phyloP scores from a whole-genome alignment of 2,113 vertebrate species.

The Aptenodytes forsteri region DNA sequence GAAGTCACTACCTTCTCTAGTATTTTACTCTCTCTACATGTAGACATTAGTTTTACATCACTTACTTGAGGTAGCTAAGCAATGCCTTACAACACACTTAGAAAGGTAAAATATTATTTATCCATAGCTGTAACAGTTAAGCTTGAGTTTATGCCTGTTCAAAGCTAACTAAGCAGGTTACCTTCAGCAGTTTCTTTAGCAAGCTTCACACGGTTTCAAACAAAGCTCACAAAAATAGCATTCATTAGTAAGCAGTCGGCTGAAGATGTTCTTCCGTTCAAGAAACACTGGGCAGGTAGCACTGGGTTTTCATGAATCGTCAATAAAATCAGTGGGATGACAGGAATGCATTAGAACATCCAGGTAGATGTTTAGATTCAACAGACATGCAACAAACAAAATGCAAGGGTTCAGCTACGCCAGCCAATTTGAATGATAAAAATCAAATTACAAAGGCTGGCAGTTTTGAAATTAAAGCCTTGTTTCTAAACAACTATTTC shows the following conservation, averaged over 20 bases:
- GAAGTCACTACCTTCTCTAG: not conserved
- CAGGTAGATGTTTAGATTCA: not conserved
- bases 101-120: not conserved
- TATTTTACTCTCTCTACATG: not conserved
- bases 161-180: not conserved
- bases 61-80: not conserved
- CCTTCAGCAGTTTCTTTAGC: not conserved
- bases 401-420: not conserved
- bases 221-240: not conserved
- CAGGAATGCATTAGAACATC: not conserved
- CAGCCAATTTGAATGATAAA: not conserved
- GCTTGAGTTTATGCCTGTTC: not conserved
- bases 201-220: rapidly evolving
- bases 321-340: not conserved
- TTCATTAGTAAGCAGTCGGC: not conserved
- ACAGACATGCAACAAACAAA: not conserved
- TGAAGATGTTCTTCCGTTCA: not conserved
- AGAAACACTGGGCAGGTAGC: not conserved
- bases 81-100: not conserved
- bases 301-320: not conserved
- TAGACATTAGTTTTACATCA: not conserved
- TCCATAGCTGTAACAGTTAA: rapidly evolving
- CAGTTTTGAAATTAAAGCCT: not conserved
- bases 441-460: not conserved
- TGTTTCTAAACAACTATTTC: not conserved